A percentile compares a stretch with the other conserved stretches of the same genome.
Evolutionary conservation across 2,113 vertebrate genomes (phyloP).

Genomic region (Meriones unguiculatus): DNA sequence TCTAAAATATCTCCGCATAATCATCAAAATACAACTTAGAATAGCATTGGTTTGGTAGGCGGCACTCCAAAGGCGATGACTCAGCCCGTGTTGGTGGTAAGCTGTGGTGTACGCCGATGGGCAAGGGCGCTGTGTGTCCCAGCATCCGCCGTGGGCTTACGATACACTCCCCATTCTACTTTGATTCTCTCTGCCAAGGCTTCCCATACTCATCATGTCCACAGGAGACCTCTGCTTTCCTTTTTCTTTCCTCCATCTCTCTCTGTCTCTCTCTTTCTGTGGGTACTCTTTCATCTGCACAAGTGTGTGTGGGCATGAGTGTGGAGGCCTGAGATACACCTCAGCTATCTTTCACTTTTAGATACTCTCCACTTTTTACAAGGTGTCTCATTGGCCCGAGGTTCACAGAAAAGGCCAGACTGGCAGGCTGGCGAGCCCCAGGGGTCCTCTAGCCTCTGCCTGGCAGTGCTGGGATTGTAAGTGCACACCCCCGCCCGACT

Average conservation of each 20-base stretch:
- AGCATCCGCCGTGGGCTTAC: background rate
- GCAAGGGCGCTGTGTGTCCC: background rate
- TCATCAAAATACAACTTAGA: background rate
- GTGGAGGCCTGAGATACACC: background rate
- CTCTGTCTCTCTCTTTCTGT: background rate
- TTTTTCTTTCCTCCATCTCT: background rate
- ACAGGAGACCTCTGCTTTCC: background rate
- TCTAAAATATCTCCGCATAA: background rate
- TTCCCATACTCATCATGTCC: background rate
- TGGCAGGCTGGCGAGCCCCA: background rate
- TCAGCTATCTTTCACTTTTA: background rate
- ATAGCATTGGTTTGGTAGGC: background rate
- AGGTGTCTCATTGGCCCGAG: background rate
- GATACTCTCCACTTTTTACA: background rate
- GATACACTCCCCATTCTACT: background rate
- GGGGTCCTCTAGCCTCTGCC: background rate
- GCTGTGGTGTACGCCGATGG: background rate
- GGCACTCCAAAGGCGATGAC: background rate
- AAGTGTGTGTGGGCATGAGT: background rate
- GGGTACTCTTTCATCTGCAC: too few species aligned
- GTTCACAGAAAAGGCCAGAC: too few species aligned
- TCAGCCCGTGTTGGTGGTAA: background rate
- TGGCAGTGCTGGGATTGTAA: background rate
- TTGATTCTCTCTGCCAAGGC: background rate
- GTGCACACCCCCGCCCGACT: accelerated